These are phyloP conservation scores for Polypedilum vanderplanki DNA, from an alignment of 1,140 invertebrate genomes.

Conservation along the genomic window DNA sequence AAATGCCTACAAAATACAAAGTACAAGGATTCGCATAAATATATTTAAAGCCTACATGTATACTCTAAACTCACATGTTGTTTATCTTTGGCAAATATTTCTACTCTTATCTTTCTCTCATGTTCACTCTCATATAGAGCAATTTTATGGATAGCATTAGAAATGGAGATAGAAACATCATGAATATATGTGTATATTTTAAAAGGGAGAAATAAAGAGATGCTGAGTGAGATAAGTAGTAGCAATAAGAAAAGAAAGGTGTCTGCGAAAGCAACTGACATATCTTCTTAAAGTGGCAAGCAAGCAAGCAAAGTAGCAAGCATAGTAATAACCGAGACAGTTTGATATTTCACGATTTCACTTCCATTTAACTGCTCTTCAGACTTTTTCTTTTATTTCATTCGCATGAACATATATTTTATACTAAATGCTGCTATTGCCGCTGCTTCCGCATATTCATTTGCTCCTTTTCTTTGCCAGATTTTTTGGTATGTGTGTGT, in stretches of 20 bases:
- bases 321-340: no score
- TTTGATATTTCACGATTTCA: no score
- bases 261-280: neutral
- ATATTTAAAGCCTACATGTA: conserved; percentile 22
- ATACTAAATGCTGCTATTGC: neutral
- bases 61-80: neutral
- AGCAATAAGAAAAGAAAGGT: no score
- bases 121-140: neutral
- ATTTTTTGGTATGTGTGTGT: neutral
- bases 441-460: neutral
- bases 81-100: conserved; percentile 22
- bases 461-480: neutral
- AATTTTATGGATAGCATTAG: conserved; percentile 14
- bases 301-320: neutral
- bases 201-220: no score
- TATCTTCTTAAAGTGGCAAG: neutral
- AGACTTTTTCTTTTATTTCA: neutral
- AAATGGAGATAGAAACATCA: neutral
- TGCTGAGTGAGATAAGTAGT: no score
- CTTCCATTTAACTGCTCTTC: neutral
- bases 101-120: neutral
- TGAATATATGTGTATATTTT: neutral
- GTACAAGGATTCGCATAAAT: conserved; percentile 20
- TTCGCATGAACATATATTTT: neutral
- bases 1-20: conserved; percentile 12